These are phyloP conservation scores for Seira sanloemensis DNA, from an alignment of 2,888 invertebrate genomes.

Conservation along the genomic window DNA sequence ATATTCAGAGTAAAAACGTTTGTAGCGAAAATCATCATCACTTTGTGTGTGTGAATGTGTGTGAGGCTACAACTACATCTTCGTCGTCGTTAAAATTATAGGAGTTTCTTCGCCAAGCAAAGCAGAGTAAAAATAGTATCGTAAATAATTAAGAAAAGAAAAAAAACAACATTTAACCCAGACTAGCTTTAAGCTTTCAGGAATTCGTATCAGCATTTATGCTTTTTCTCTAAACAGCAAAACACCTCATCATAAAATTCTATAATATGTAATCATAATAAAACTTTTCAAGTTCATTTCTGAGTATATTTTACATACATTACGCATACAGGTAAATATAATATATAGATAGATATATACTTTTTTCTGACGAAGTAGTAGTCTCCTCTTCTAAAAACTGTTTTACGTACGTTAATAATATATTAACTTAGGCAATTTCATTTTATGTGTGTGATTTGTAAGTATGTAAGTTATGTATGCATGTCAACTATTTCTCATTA, in stretches of 20 bases:
- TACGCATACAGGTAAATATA: slow-evolving; percentile 54
- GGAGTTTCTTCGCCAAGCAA: neutral
- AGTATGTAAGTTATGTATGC: slow-evolving; percentile 31
- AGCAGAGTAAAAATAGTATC: slow-evolving; percentile 15
- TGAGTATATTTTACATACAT: slow-evolving; percentile 58
- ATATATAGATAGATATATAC: too few relatives aligned
- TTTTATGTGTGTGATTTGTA: slow-evolving; percentile 38
- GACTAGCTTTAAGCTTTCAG: slow-evolving; percentile 65
- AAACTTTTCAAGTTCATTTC: slow-evolving; percentile 51
- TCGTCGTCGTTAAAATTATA: slow-evolving; percentile 1
- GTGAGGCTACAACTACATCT: neutral
- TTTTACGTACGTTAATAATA: slow-evolving; percentile 52
- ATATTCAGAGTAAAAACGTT: slow-evolving; percentile 34
- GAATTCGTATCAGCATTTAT: slow-evolving; percentile 62
- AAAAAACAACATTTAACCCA: slow-evolving; percentile 61
- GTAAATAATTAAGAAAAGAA: slow-evolving; percentile 47
- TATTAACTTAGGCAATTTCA: slow-evolving; percentile 19
- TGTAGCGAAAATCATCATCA: neutral
- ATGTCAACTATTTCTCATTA: slow-evolving; percentile 55
- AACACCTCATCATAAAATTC: slow-evolving; percentile 29
- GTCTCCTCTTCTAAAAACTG: slow-evolving; percentile 19
- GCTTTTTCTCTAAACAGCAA: slow-evolving; percentile 32
- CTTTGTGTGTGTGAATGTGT: neutral
- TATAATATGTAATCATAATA: neutral
- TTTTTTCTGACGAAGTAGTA: too few relatives aligned